phyloP scores from a whole-genome alignment of 1,140 invertebrate species.

The Hycleus phaleratus region DNA sequence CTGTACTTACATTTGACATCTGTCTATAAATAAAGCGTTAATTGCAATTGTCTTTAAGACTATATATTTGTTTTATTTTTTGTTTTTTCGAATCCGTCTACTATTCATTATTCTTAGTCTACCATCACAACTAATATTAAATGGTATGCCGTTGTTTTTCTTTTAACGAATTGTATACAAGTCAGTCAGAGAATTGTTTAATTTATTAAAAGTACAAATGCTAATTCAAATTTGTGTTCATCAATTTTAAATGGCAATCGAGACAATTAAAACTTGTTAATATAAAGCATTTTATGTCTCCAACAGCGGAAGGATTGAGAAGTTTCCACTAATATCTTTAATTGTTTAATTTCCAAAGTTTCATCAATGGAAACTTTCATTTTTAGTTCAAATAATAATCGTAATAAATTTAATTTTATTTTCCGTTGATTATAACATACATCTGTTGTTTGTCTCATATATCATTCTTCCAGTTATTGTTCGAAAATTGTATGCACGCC shows the following conservation, averaged over 20 bases:
- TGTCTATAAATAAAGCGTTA: slow-evolving; percentile 27
- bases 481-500: slow-evolving; percentile 10
- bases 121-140: slow-evolving; percentile 7
- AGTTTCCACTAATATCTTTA: slow-evolving; percentile 30
- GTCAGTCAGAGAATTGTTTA: slow-evolving; percentile 20
- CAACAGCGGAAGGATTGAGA: slow-evolving; percentile 18
- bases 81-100: neutral
- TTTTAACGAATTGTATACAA: slow-evolving; percentile 18
- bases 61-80: slow-evolving; percentile 2
- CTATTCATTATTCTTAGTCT: slow-evolving; percentile 1
- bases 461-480: slow-evolving; percentile 3
- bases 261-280: slow-evolving; percentile 37
- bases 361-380: slow-evolving; percentile 16
- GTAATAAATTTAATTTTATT: no score
- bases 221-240: slow-evolving; percentile 32
- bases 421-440: slow-evolving; percentile 1
- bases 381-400: no score
- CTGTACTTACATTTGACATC: slow-evolving; percentile 28
- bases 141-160: slow-evolving; percentile 9
- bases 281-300: slow-evolving; percentile 31
- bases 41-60: slow-evolving; percentile 23
- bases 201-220: slow-evolving; percentile 27
- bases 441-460: slow-evolving; percentile 9
- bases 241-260: slow-evolving; percentile 36
- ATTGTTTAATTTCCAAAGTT: slow-evolving; percentile 32